A percentile compares a stretch with the other conserved stretches of the same genome.
Evolutionary conservation across 2,113 vertebrate species (phyloP).

Genomic region (Glaucidium brasilianum): DNA sequence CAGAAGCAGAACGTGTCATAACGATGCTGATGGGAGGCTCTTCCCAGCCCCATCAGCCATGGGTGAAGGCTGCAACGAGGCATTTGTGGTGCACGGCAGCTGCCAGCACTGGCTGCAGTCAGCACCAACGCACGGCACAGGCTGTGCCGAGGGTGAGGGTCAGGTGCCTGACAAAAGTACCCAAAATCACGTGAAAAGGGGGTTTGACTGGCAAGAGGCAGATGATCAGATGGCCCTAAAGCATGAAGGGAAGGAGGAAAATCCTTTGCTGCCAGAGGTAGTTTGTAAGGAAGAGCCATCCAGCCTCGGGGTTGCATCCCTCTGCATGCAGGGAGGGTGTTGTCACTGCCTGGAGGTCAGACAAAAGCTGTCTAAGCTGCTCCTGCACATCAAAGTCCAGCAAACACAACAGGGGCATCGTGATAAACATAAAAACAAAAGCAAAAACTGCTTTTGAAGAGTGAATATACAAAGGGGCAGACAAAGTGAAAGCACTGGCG

Average conservation of each 20-base stretch:
- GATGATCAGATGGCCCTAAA: not conserved
- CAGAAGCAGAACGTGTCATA: not conserved
- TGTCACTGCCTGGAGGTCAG: not conserved
- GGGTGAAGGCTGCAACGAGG: not conserved
- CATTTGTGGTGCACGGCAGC: not conserved
- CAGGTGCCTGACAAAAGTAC: not conserved
- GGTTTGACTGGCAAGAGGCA: not conserved
- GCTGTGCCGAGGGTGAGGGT: not conserved
- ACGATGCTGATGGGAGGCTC: not conserved
- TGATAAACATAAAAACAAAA: not conserved
- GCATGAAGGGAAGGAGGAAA: not conserved
- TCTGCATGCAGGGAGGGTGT: not conserved
- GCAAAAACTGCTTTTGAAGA: not conserved
- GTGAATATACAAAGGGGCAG: no score
- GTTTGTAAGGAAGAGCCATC: not conserved
- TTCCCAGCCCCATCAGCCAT: not conserved
- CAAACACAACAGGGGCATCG: no score
- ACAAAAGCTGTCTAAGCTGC: not conserved
- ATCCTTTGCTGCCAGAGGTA: not conserved
- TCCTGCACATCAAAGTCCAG: not conserved
- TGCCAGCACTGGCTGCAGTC: not conserved
- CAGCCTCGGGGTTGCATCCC: not conserved
- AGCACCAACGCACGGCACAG: not conserved
- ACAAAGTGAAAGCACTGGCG: not conserved
- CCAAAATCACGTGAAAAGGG: not conserved